Evolutionary conservation across 1,140 invertebrate species (phyloP).

Genomic region (Daktulosphaira vitifoliae): DNA sequence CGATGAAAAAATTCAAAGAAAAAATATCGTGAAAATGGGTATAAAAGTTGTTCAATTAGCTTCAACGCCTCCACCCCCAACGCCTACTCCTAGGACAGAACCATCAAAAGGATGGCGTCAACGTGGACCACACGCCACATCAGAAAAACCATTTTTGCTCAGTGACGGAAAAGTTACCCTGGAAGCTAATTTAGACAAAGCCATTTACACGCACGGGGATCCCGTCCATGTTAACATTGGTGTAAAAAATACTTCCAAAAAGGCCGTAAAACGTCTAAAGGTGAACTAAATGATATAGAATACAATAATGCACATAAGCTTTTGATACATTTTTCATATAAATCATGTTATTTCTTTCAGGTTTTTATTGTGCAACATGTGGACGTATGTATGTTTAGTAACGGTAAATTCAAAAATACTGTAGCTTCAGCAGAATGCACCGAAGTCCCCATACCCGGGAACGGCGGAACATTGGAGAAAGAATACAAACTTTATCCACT

Average conservation of each 20-base stretch:
- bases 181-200: conserved; percentile 85
- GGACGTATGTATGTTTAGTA: conserved; percentile 98
- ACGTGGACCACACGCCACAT: conserved; percentile 44
- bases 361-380: conserved; percentile 88
- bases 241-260: conserved; percentile 88
- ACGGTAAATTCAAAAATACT: conserved; percentile 97
- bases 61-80: conserved; percentile 44
- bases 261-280: conserved; percentile 87
- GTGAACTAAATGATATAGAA: conserved; percentile 44
- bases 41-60: conserved; percentile 61
- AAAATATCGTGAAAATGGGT: conserved; percentile 71
- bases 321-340: not conserved
- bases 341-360: too few relatives aligned
- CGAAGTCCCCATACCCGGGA: conserved; percentile 49
- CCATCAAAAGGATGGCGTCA: conserved; percentile 18
- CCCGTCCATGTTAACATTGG: conserved; percentile 76
- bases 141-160: conserved; percentile 54
- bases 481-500: conserved; percentile 59
- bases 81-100: conserved; percentile 34
- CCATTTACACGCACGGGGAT: conserved; percentile 88
- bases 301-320: too few relatives aligned
- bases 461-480: conserved; percentile 48
- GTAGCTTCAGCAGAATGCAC: conserved; percentile 70
- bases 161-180: conserved; percentile 61
- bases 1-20: conserved; percentile 65